Evolutionary conservation across 23 tunicate genomes (phyloP).

Genomic region (Styela plicata): DNA sequence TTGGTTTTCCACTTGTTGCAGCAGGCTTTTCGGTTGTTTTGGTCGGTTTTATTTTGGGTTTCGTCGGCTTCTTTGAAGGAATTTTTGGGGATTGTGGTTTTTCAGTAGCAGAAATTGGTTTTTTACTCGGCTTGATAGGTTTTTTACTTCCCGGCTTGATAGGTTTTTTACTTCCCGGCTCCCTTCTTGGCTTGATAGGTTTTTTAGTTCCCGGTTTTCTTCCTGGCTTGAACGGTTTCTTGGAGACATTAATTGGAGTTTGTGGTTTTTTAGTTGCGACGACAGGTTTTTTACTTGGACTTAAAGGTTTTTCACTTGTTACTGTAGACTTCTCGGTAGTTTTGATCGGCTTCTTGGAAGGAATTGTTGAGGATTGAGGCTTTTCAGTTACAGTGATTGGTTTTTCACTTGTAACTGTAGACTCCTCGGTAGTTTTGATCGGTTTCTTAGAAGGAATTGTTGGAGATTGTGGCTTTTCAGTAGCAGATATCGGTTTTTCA

Average conservation of each 20-base stretch:
- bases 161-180: no score
- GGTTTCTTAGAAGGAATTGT: neutral
- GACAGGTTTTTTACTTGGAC: neutral
- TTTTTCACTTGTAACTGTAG: neutral
- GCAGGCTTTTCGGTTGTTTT: neutral
- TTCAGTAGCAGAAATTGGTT: neutral
- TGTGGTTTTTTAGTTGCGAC: slow-evolving; percentile 4
- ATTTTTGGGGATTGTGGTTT: neutral
- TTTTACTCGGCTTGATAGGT: neutral
- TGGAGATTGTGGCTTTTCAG: no score
- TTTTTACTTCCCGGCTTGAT: no score
- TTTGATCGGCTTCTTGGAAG: neutral
- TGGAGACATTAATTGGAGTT: no score
- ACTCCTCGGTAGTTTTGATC: neutral
- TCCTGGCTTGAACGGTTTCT: neutral
- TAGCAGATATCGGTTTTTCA: neutral
- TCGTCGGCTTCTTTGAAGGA: neutral
- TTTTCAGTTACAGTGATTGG: neutral
- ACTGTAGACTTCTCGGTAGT: neutral
- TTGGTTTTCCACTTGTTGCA: neutral
- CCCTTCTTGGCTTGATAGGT: no score
- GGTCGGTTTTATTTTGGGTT: neutral
- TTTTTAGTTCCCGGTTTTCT: no score
- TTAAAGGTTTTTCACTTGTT: neutral
- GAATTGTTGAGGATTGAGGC: neutral